Conservation (phyloP, 2,888 invertebrate genomes). For the Erebia ligea region DNA sequence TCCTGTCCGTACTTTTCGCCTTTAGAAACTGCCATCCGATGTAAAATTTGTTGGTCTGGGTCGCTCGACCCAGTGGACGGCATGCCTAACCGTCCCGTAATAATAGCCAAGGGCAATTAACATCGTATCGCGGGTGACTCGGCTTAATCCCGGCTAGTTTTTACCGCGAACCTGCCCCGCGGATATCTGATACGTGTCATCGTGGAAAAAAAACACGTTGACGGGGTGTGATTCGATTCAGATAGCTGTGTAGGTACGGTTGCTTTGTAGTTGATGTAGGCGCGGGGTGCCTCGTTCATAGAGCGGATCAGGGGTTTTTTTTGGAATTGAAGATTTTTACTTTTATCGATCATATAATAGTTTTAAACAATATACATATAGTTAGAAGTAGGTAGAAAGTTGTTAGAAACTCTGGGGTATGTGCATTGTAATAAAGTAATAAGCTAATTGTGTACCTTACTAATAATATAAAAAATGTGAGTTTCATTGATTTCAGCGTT, state of each 20-base stretch:
- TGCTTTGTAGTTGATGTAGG: conserved; percentile 17
- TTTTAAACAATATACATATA: too few relatives aligned
- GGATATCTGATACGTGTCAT: conserved; percentile 39
- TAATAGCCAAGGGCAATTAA: conserved; percentile 53
- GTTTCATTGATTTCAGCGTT: too few relatives aligned
- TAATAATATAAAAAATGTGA: too few relatives aligned
- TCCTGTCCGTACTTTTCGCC: too few relatives aligned
- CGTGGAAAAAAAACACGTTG: conserved; percentile 36
- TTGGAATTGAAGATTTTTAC: background rate
- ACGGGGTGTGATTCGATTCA: conserved; percentile 36
- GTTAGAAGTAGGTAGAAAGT: too few relatives aligned
- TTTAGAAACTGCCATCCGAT: too few relatives aligned
- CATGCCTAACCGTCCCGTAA: conserved; percentile 43
- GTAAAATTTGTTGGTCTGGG: background rate
- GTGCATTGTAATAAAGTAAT: too few relatives aligned
- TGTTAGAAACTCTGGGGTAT: too few relatives aligned
- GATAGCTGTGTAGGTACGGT: conserved; percentile 25
- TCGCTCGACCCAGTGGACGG: conserved; percentile 26
- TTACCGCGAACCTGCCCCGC: conserved; percentile 43
- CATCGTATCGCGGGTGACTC: conserved; percentile 44
- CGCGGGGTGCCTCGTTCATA: background rate
- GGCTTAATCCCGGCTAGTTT: conserved; percentile 47
- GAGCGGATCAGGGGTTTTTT: background rate
- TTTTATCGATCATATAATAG: background rate
- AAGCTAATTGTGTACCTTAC: too few relatives aligned